Evolutionary conservation across 2,113 vertebrate species (phyloP).

Genomic region (Equus quagga): DNA sequence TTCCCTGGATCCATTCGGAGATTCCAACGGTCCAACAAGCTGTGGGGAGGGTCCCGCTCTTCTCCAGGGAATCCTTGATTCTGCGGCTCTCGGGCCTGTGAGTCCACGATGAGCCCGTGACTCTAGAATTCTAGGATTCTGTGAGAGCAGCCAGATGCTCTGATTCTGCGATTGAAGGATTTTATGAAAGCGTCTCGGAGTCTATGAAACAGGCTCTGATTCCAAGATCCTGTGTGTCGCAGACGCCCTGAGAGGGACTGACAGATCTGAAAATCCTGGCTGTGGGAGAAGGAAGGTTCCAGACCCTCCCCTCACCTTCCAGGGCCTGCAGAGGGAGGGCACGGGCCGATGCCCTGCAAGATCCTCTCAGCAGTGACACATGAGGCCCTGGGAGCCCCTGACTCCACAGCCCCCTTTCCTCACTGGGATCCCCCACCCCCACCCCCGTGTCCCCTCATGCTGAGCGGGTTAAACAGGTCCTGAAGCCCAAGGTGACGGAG

Average conservation of each 20-base stretch:
- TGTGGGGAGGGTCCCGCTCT: neutral
- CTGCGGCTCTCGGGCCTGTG: neutral
- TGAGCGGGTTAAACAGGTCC: conserved; percentile 72
- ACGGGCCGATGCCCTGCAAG: fast-evolving
- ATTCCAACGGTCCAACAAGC: neutral
- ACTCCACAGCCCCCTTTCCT: neutral
- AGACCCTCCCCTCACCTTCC: neutral
- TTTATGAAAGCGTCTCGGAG: neutral
- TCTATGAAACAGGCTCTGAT: neutral
- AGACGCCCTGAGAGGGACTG: neutral
- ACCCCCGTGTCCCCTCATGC: conserved; percentile 44
- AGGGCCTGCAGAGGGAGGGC: neutral
- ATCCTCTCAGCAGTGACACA: neutral
- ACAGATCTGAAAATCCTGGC: neutral
- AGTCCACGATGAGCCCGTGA: neutral
- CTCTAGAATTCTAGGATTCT: neutral
- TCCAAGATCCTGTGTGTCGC: neutral
- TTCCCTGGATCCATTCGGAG: neutral
- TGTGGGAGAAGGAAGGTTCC: neutral
- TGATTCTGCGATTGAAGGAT: neutral
- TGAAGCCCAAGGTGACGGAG: conserved; percentile 71
- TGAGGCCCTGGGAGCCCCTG: neutral
- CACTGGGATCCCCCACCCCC: neutral
- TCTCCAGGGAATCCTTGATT: neutral
- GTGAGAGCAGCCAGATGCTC: neutral